phyloP scores from a whole-genome alignment of 2,797 vertebrate species.

The Hemitrygon akajei region DNA sequence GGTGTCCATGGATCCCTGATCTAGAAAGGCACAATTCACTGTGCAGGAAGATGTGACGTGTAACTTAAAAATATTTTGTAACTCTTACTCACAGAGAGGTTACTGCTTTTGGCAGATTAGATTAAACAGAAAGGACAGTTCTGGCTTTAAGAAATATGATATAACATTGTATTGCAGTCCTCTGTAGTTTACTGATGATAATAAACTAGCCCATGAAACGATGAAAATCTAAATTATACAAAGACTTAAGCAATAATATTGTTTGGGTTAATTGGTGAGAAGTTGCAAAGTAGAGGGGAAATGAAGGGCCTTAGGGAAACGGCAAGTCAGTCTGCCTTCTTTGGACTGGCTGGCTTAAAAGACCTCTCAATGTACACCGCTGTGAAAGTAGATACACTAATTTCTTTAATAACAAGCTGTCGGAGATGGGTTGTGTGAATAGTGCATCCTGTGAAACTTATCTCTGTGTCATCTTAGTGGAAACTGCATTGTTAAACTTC shows the following conservation, averaged over 20 bases:
- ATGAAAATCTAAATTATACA: not conserved
- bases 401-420: not conserved
- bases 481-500: constrained; percentile 17
- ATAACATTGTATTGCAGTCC: not conserved
- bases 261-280: not conserved
- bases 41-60: too few species aligned
- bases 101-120: not conserved
- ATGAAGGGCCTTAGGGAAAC: not conserved
- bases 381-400: not conserved
- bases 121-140: not conserved
- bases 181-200: not conserved
- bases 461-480: not conserved
- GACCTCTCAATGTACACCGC: not conserved
- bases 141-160: not conserved
- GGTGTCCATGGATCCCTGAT: too few species aligned
- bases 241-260: not conserved
- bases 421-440: not conserved
- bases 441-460: not conserved
- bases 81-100: too few species aligned
- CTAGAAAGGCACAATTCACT: too few species aligned
- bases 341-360: not conserved
- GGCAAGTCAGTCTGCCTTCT: not conserved
- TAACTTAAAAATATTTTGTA: too few species aligned
- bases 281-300: not conserved
- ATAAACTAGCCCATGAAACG: not conserved